Evolutionary conservation across 2,888 invertebrate species (phyloP).

Genomic region (Caenorhabditis sinica): DNA sequence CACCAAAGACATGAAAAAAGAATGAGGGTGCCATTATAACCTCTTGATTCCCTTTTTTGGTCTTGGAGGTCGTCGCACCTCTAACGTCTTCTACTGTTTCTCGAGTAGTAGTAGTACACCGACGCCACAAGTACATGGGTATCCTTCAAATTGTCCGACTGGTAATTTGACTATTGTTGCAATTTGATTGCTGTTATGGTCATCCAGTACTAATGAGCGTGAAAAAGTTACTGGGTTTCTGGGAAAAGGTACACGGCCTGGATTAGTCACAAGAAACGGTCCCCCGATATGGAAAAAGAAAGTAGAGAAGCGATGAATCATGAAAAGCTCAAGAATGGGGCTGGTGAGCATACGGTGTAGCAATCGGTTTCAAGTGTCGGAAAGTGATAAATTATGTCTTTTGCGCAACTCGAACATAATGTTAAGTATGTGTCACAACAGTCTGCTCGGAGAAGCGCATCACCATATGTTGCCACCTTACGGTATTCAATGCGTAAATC

Average conservation of each 20-base stretch:
- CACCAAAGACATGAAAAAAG: constrained; percentile 27
- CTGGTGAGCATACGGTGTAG: constrained; percentile 35
- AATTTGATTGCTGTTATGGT: constrained; percentile 24
- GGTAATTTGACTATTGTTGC: constrained; percentile 61
- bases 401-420: constrained; percentile 64
- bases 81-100: constrained; percentile 9
- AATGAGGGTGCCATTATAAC: constrained; percentile 61
- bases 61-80: constrained; percentile 60
- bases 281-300: constrained; percentile 16
- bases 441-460: constrained; percentile 26
- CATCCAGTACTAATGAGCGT: constrained; percentile 7
- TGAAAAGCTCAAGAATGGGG: constrained; percentile 18
- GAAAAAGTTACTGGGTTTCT: not conserved
- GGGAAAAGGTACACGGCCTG: not conserved
- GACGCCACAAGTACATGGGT: constrained; percentile 48
- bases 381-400: constrained; percentile 64
- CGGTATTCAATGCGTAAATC: constrained; percentile 25
- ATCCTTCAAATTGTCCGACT: constrained; percentile 57
- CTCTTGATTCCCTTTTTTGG: constrained; percentile 62
- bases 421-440: constrained; percentile 68
- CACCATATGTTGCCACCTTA: constrained; percentile 52
- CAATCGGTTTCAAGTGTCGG: constrained; percentile 60
- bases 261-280: constrained; percentile 45
- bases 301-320: constrained; percentile 16
- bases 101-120: constrained; percentile 53